phyloP scores from a whole-genome alignment of 30 jellyfish, hydroid and myxozoan genomes.

The Phacellophora camtschatica region DNA sequence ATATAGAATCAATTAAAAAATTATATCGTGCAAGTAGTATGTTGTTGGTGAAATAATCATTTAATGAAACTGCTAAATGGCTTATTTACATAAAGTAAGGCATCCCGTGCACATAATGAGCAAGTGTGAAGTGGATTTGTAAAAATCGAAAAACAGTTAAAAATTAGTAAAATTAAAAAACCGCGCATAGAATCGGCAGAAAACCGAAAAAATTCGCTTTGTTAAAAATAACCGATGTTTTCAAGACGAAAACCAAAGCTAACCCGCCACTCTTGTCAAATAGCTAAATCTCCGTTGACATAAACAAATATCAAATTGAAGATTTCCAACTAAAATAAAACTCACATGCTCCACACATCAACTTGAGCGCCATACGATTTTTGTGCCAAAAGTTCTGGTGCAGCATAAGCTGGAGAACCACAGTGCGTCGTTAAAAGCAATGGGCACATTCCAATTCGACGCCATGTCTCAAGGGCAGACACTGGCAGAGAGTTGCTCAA shows the following conservation, averaged over 20 bases:
- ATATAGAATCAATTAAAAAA: too few species aligned
- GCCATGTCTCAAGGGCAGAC: slow-evolving; percentile 69
- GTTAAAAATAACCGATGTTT: not conserved
- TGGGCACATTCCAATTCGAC: slow-evolving; percentile 81
- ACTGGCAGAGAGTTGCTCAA: slow-evolving; percentile 77
- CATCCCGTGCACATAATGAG: too few species aligned
- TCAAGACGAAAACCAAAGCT: not conserved
- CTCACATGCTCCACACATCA: slow-evolving; percentile 99
- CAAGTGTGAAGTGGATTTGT: too few species aligned
- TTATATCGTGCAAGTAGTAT: too few species aligned
- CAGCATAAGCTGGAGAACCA: slow-evolving; percentile 99
- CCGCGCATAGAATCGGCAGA: not conserved
- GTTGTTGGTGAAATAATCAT: too few species aligned
- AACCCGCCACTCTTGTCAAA: too few species aligned
- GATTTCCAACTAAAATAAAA: too few species aligned
- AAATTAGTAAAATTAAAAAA: not conserved
- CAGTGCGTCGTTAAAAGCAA: slow-evolving; percentile 88
- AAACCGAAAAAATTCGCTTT: not conserved
- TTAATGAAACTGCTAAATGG: too few species aligned
- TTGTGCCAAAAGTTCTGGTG: slow-evolving; percentile 96
- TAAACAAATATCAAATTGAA: too few species aligned
- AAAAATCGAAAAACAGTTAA: too few species aligned
- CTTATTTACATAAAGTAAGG: too few species aligned
- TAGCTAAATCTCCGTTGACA: too few species aligned
- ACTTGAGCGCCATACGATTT: slow-evolving; percentile 97